phyloP scores from a whole-genome alignment of 1,140 invertebrate genomes.

The Bombus breviceps region DNA sequence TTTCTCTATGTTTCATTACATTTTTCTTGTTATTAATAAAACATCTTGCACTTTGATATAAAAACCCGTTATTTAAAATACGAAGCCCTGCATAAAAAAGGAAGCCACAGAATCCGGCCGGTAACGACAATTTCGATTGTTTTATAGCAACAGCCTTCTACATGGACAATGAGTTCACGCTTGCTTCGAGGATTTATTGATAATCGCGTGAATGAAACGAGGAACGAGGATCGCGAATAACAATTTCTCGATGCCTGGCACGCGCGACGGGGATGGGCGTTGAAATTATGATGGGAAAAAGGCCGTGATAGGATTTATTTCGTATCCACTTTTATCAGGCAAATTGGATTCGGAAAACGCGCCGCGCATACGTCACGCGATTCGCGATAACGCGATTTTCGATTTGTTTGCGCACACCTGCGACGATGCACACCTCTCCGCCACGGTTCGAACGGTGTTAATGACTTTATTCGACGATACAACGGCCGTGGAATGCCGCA shows the following conservation, averaged over 20 bases:
- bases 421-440: neutral
- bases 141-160: neutral
- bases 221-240: neutral
- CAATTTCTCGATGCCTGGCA: neutral
- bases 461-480: constrained; percentile 21
- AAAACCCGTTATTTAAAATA: too few relatives aligned
- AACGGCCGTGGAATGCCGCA: neutral
- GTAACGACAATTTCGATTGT: neutral
- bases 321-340: constrained; percentile 17
- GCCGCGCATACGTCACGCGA: constrained; percentile 17
- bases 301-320: constrained; percentile 10
- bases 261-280: neutral
- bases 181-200: neutral
- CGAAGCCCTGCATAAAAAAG: too few relatives aligned
- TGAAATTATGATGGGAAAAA: constrained; percentile 16
- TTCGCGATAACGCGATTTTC: constrained; percentile 21
- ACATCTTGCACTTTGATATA: too few relatives aligned
- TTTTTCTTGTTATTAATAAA: too few relatives aligned
- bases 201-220: neutral
- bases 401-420: constrained; percentile 30
- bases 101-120: too few relatives aligned
- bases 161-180: too few relatives aligned
- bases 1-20: too few relatives aligned
- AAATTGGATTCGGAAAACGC: constrained; percentile 16
- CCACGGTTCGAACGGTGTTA: constrained; percentile 1